These are phyloP conservation scores for Pelagia noctiluca DNA, from an alignment of 30 jellyfish, hydroid and myxozoan genomes.

Conservation along the genomic window DNA sequence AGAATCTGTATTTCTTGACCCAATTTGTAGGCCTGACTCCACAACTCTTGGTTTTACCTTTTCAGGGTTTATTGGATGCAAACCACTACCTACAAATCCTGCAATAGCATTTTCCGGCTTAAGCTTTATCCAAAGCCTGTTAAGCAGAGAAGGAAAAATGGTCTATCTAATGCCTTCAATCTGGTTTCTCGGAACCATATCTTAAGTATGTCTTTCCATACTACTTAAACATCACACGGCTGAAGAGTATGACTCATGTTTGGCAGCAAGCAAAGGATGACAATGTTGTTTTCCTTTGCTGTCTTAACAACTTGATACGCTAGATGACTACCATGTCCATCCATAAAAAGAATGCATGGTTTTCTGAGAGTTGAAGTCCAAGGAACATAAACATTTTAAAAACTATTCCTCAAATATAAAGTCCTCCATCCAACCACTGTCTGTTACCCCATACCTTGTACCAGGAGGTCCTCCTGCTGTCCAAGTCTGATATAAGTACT, in stretches of 20 bases:
- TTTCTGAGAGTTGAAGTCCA: conserved; percentile 41
- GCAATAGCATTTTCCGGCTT: conserved; percentile 35
- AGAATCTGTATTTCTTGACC: conserved; percentile 1
- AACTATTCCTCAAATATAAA: conserved; percentile 64
- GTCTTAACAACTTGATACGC: conserved; percentile 65
- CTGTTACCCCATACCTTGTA: conserved; percentile 55
- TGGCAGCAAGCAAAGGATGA: conserved; percentile 72
- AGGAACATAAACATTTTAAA: conserved; percentile 23
- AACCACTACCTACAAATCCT: conserved; percentile 64
- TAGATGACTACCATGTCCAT: conserved; percentile 74
- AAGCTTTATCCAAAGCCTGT: conserved; percentile 23
- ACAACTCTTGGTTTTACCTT: conserved; percentile 30
- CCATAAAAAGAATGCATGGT: conserved; percentile 66
- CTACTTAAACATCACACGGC: conserved; percentile 54
- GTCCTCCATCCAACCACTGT: conserved; percentile 78
- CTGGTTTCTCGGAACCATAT: conserved; percentile 54
- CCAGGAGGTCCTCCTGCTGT: conserved; percentile 62
- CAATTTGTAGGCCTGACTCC: not conserved
- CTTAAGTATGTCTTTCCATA: conserved; percentile 36
- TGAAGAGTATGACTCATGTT: conserved; percentile 69
- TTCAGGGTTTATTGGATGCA: conserved; percentile 32
- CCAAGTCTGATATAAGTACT: conserved; percentile 63
- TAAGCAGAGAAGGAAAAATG: conserved; percentile 63
- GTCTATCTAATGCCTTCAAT: conserved; percentile 42
- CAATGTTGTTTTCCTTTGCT: conserved; percentile 49